Conservation (phyloP, 1,140 invertebrate species). For the Mya arenaria region DNA sequence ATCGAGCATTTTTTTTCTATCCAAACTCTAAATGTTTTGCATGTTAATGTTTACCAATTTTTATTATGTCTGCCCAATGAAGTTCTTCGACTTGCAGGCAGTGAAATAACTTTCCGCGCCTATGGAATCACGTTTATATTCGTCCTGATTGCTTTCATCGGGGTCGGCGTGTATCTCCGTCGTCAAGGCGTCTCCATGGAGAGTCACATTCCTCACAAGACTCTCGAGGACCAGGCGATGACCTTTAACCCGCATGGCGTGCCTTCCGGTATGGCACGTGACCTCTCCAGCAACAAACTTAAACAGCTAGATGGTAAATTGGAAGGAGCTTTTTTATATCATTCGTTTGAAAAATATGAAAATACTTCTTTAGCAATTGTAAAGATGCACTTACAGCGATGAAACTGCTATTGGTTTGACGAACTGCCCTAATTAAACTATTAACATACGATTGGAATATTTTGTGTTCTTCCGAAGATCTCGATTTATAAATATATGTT, state of each 20-base stretch:
- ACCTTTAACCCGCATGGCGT: constrained; percentile 96
- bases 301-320: constrained; percentile 61
- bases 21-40: neutral
- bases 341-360: neutral
- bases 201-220: constrained; percentile 77
- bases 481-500: neutral
- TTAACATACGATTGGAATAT: neutral
- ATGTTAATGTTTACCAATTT: neutral
- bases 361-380: neutral
- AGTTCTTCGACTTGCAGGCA: constrained; percentile 86
- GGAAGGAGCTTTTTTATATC: neutral
- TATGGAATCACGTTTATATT: constrained; percentile 94
- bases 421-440: neutral
- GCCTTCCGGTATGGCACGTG: constrained; percentile 94
- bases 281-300: constrained; percentile 88
- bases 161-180: constrained; percentile 69
- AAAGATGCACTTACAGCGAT: too few species aligned
- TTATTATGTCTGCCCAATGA: neutral
- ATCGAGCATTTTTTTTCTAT: neutral
- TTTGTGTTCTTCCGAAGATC: neutral
- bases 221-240: constrained; percentile 85
- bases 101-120: constrained; percentile 92
- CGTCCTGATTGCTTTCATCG: constrained; percentile 85
- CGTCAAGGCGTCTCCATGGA: constrained; percentile 63
- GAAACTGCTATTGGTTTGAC: neutral